phyloP scores from a whole-genome alignment of 2,888 invertebrate genomes.

The Endomychus coccineus region DNA sequence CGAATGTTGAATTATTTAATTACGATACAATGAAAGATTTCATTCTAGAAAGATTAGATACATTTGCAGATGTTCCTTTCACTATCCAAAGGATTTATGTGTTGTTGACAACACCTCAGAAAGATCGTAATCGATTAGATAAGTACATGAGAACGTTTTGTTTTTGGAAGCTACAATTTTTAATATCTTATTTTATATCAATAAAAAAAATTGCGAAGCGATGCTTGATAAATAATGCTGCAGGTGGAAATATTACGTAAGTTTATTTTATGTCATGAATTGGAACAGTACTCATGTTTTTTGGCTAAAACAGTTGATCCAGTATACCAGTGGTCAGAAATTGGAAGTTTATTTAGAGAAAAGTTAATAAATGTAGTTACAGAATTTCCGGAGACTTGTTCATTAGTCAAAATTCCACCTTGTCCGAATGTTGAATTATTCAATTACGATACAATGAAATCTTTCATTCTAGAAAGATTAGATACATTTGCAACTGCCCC shows the following conservation, averaged over 20 bases:
- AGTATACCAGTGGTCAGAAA: constrained; percentile 83
- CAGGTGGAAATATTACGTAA: too few species aligned
- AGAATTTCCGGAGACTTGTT: constrained; percentile 77
- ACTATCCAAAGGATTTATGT: constrained; percentile 95
- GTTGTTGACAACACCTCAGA: constrained; percentile 79
- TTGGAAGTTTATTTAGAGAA: constrained; percentile 81
- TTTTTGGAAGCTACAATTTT: too few species aligned
- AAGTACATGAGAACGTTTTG: constrained; percentile 96
- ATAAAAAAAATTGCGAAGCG: too few species aligned
- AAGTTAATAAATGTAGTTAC: constrained; percentile 85
- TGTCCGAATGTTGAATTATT: constrained; percentile 89
- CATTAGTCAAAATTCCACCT: constrained; percentile 68
- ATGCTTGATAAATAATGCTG: too few species aligned
- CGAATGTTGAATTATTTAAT: constrained; percentile 86
- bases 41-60: constrained; percentile 71
- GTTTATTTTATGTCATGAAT: constrained; percentile 78
- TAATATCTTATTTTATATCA: too few species aligned
- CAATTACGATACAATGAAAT: constrained; percentile 83
- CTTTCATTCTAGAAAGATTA: constrained; percentile 69
- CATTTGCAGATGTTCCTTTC: constrained; percentile 86
- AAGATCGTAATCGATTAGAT: constrained; percentile 92
- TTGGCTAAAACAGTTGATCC: constrained; percentile 93
- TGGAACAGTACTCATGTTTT: constrained; percentile 83
- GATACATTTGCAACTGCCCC: constrained; percentile 85
- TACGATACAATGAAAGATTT: constrained; percentile 83